A percentile compares a stretch with the other conserved stretches of the same genome.
Conservation (phyloP, 2,797 vertebrate species). For the Melopsittacus undulatus region DNA sequence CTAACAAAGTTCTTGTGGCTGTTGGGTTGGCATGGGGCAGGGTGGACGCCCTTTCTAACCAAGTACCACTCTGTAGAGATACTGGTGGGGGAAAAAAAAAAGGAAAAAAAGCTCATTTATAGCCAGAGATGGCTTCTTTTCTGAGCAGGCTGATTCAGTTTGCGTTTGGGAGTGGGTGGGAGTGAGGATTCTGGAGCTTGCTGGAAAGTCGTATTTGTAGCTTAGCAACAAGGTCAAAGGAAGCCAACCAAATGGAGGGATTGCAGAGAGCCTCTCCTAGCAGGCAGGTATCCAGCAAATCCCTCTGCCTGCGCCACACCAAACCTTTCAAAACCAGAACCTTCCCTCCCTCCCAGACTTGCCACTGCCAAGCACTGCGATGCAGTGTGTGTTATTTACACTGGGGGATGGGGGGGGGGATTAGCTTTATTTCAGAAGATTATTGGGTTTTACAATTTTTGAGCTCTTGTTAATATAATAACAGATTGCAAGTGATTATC, state of each 20-base stretch:
- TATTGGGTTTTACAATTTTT: constrained; percentile 10
- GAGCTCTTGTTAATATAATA: neutral
- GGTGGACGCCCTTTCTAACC: neutral
- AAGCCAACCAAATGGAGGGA: constrained; percentile 80
- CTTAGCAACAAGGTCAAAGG: constrained; percentile 86
- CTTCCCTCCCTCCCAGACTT: neutral
- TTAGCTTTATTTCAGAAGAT: constrained; percentile 48
- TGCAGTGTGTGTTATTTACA: neutral
- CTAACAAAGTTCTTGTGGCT: fast-evolving
- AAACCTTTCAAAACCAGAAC: neutral
- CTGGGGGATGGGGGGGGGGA: neutral
- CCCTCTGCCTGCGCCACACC: neutral
- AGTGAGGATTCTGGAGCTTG: constrained; percentile 76
- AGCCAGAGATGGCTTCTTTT: neutral
- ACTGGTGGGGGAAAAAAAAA: too few species aligned
- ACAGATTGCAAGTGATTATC: neutral
- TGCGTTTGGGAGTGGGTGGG: constrained; percentile 27
- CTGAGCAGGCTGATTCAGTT: constrained; percentile 30
- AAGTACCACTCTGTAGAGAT: neutral
- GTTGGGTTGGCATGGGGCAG: neutral
- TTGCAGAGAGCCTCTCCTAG: constrained; percentile 68
- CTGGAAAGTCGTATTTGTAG: constrained; percentile 84
- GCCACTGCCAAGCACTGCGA: neutral
- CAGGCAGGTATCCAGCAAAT: constrained; percentile 13
- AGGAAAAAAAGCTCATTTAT: constrained; percentile 27